Evolutionary conservation across 1,140 invertebrate species (phyloP), one percentile per base, ranked within the genome.

Genomic region (Galleria mellonella): DNA sequence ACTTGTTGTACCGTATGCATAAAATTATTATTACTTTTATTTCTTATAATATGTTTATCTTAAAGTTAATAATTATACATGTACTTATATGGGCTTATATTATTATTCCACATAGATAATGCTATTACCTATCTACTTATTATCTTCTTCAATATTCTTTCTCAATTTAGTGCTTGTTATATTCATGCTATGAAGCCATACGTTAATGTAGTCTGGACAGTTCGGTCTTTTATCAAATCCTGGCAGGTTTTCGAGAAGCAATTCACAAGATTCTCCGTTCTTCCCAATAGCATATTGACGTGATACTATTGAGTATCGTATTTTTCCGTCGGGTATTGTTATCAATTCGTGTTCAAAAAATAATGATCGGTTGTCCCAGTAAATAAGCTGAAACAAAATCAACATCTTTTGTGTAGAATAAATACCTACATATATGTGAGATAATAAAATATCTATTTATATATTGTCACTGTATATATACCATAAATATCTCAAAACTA

Each of bases 331-430:
- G 7, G 32, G 30, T 32, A 87, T 81, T 1, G 92, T 92, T 30
- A 93, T 83, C 45, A 96, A 93, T 46, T 92, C 89, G 71, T 97
- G 95, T 69, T 96, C 94, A 88, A 96, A 91, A 61, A 93, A 96
- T 37, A 96, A 88, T 27, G 91, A 91, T 61, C 90, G 90, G 9
- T 93, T 90, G 59, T 96, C 94, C 94, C 94, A 96, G 64, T 94
- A 95, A 33, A 95, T 89, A 28, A 78, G 64, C 84, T 87, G 62
- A 30, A 74, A 81, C 28, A 38, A 41, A 44, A 27, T 39, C 13
- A 37, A 43, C 17, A 23, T 23, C 17, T 23, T n/a, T n/a, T n/a
- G n/a, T n/a, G n/a, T n/a, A n/a, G n/a, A n/a, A n/a, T n/a, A n/a
- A n/a, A n/a, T n/a, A n/a, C n/a, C n/a, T n/a, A n/a, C n/a, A n/a